Percentiles rank a stretch among this genome's conserved stretches.
Evolutionary conservation across 64 coral and sea anemone species (phyloP).

Genomic region (Hydrozoanthus tunicans): DNA sequence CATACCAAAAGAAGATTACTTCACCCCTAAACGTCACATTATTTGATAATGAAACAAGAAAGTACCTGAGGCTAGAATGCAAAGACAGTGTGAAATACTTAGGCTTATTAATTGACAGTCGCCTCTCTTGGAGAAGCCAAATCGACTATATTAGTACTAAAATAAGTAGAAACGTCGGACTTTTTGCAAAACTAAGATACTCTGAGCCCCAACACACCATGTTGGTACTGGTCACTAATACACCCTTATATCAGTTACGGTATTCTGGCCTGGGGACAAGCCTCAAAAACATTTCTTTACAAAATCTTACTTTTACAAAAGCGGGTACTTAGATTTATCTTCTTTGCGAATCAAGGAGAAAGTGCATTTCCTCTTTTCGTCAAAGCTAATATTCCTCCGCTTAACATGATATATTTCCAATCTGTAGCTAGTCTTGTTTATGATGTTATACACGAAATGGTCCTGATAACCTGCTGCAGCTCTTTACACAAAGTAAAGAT

Average conservation of each 20-base stretch:
- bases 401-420: conserved; percentile 24
- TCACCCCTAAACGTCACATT: conserved; percentile 45
- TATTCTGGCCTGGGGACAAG: not conserved
- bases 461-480: conserved; percentile 6
- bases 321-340: conserved; percentile 1
- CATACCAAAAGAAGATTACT: conserved; percentile 40
- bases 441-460: not conserved
- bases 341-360: not conserved
- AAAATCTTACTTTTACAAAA: no score
- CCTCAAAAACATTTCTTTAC: no score
- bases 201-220: conserved; percentile 21
- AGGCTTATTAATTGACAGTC: conserved; percentile 26
- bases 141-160: not conserved
- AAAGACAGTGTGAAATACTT: conserved; percentile 44
- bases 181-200: conserved; percentile 5
- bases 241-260: conserved; percentile 13
- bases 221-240: not conserved
- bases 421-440: no score
- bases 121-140: conserved; percentile 42
- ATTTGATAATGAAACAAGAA: conserved; percentile 42
- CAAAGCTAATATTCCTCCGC: conserved; percentile 41
- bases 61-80: conserved; percentile 34
- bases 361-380: not conserved
- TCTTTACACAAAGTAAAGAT: conserved; percentile 28
- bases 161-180: no score